phyloP scores from a whole-genome alignment of 2,888 invertebrate genomes.

The Sturmia bella region DNA sequence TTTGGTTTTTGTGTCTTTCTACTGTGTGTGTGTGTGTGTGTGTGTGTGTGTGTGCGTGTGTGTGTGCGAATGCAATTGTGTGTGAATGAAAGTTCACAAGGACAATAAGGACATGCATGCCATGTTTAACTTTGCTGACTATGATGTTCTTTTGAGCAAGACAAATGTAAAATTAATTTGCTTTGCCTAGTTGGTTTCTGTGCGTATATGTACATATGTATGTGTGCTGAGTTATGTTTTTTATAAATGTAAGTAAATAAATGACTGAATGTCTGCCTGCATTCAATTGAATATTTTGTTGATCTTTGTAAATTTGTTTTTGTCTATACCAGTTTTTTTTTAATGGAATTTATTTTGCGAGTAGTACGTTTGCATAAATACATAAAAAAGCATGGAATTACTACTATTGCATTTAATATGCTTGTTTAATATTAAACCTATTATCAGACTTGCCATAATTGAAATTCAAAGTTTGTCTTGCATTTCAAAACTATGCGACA shows the following conservation, averaged over 20 bases:
- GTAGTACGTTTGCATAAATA: slow-evolving; percentile 13
- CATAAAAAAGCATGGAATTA: neutral
- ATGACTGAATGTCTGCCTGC: slow-evolving; percentile 62
- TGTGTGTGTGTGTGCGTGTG: slow-evolving; percentile 6
- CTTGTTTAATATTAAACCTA: no score
- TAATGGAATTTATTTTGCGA: slow-evolving; percentile 1
- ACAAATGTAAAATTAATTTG: slow-evolving; percentile 68
- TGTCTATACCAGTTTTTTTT: slow-evolving; percentile 16
- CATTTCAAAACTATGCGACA: no score
- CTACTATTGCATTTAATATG: no score
- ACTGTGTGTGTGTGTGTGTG: slow-evolving; percentile 1
- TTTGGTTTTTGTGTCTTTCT: slow-evolving; percentile 2
- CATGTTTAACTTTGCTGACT: slow-evolving; percentile 48
- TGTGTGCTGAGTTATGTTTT: neutral
- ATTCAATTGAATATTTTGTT: slow-evolving; percentile 63
- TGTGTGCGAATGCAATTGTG: slow-evolving; percentile 16
- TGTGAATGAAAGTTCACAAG: slow-evolving; percentile 24
- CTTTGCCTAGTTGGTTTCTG: slow-evolving; percentile 50
- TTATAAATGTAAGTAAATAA: slow-evolving; percentile 23
- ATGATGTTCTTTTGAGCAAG: slow-evolving; percentile 64
- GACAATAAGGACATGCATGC: slow-evolving; percentile 48
- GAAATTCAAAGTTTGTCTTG: no score
- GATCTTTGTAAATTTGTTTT: slow-evolving; percentile 59
- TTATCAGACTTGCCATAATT: no score
- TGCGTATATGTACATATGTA: neutral